Evolutionary conservation across 2,888 invertebrate genomes (phyloP), one percentile per base, ranked within the genome.

Genomic region (Zeuzera pyrina): DNA sequence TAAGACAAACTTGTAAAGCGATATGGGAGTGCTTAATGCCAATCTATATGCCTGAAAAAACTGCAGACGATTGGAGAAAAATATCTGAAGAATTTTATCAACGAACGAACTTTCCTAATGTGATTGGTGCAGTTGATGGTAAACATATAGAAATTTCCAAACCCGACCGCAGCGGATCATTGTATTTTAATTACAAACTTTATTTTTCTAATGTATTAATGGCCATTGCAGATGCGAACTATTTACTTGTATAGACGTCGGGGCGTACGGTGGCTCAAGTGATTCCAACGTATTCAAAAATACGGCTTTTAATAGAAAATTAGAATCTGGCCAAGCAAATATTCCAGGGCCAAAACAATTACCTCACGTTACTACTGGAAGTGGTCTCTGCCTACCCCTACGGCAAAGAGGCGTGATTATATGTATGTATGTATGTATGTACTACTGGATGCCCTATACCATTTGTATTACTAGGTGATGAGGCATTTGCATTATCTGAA

Each of bases 401-500:
- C n/a, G n/a, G n/a, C n/a, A n/a, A n/a, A n/a, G n/a, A n/a, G n/a
- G n/a, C n/a, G n/a, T n/a, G n/a, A n/a, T n/a, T n/a, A n/a, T n/a
- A n/a, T n/a, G n/a, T n/a, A n/a, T n/a, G n/a, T n/a, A n/a, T n/a
- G n/a, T n/a, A n/a, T n/a, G n/a, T n/a, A n/a, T n/a, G n/a, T n/a
- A n/a, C n/a, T n/a, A n/a, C n/a, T n/a, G n/a, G n/a, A n/a, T n/a
- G n/a, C n/a, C n/a, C n/a, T n/a, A 34, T 52, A 28, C 52, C 48
- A 10, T 42, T 43, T 21, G 39, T 41, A 30, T 39, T 52, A 15
- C 41, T 54, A 12, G 51, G 45, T 1, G 53, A 53, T 41, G 50
- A 51, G 34, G 47, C 50, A 10, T 56, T 54, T 37, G 47, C 41
- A 21, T 33, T 50, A 13, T 42, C 32, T 33, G 35, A 32, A 15